phyloP scores from a whole-genome alignment of 2,888 invertebrate species.

The Hypsopygia costalis region DNA sequence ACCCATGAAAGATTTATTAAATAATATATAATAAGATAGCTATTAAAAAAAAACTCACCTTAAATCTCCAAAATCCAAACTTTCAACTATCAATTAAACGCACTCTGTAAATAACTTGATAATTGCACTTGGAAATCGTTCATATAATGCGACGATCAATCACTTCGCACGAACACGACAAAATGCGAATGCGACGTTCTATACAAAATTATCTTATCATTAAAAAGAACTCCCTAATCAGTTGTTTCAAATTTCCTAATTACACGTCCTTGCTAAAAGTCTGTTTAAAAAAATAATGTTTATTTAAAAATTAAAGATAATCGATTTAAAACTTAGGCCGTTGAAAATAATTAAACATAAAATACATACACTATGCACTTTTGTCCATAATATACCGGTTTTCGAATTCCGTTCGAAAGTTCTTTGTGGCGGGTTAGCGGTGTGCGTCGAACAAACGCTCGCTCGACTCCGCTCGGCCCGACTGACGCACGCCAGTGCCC shows the following conservation, averaged over 20 bases:
- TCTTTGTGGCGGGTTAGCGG: constrained; percentile 25
- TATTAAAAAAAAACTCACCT: constrained; percentile 35
- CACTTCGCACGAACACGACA: constrained; percentile 60
- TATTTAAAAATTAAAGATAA: constrained; percentile 16
- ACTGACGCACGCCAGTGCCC: constrained; percentile 42
- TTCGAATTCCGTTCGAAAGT: constrained; percentile 18
- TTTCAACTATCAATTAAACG: constrained; percentile 33
- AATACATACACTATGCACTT: constrained; percentile 17
- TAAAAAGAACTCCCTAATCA: constrained; percentile 37
- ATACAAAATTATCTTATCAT: constrained; percentile 54
- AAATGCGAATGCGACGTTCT: constrained; percentile 43
- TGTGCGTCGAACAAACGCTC: constrained; percentile 35
- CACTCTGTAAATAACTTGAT: constrained; percentile 44
- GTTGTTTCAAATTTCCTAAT: constrained; percentile 36
- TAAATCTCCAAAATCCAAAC: constrained; percentile 61
- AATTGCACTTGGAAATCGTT: constrained; percentile 41
- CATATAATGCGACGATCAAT: constrained; percentile 44
- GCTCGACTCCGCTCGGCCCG: constrained; percentile 47
- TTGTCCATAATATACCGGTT: constrained; percentile 22
- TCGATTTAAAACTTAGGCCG: constrained; percentile 40
- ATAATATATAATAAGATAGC: no score
- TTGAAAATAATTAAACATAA: constrained; percentile 19
- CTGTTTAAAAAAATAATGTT: constrained; percentile 21
- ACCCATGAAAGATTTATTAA: no score
- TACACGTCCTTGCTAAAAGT: constrained; percentile 28